Conservation (phyloP, 2,113 vertebrate species). For the Jaculus jaculus region DNA sequence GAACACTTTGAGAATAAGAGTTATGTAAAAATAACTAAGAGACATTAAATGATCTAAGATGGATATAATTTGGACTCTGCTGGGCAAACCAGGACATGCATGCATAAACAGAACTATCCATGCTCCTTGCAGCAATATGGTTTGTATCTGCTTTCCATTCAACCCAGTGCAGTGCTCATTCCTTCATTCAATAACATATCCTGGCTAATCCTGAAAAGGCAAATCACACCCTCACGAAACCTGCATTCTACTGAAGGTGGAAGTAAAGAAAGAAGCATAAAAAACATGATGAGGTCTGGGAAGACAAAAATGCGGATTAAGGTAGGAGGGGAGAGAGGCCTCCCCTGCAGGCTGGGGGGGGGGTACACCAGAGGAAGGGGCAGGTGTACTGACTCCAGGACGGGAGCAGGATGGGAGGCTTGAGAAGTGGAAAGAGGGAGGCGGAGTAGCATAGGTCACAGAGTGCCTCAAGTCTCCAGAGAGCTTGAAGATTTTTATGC, state of each 20-base stretch:
- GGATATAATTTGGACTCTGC: neutral
- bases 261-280: neutral
- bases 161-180: neutral
- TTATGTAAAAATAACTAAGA: slow-evolving; percentile 36
- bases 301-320: neutral
- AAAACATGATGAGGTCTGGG: neutral
- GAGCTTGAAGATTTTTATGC: neutral
- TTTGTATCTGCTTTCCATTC: neutral
- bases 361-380: neutral
- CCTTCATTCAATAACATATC: neutral
- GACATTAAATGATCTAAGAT: neutral
- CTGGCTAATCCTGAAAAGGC: neutral
- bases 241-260: neutral
- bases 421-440: neutral
- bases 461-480: neutral
- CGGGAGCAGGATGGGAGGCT: neutral
- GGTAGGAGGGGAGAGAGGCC: neutral
- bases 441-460: accelerated
- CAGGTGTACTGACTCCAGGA: neutral
- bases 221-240: neutral
- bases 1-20: neutral
- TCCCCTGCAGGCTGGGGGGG: neutral
- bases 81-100: neutral
- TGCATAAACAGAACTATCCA: neutral
- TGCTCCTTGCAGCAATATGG: neutral